These are phyloP conservation scores for Melolontha melolontha DNA, from an alignment of 2,888 invertebrate species.

Conservation along the genomic window DNA sequence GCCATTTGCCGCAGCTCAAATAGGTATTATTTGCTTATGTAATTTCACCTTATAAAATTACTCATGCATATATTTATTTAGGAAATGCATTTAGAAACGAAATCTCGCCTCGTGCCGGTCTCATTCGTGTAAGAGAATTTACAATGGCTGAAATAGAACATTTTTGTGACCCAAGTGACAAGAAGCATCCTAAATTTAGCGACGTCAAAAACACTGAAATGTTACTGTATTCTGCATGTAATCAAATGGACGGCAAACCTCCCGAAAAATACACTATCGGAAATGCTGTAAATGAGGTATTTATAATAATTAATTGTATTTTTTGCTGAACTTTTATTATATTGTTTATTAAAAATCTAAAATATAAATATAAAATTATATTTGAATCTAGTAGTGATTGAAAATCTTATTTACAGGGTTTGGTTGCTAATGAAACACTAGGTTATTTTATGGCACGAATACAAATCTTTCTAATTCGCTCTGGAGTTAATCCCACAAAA, in stretches of 20 bases:
- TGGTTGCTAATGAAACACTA: constrained; percentile 96
- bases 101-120: constrained; percentile 97
- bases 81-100: constrained; percentile 98
- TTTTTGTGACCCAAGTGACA: constrained; percentile 93
- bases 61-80: constrained; percentile 38
- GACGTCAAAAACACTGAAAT: constrained; percentile 80
- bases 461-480: constrained; percentile 85
- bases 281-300: constrained; percentile 82
- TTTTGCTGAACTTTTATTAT: too few species aligned
- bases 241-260: constrained; percentile 97
- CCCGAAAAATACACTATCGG: constrained; percentile 84
- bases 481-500: constrained; percentile 88
- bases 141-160: constrained; percentile 99
- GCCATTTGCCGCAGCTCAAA: constrained; percentile 99
- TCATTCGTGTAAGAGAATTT: constrained; percentile 96
- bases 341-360: too few species aligned
- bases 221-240: constrained; percentile 92
- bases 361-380: neutral
- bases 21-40: constrained; percentile 78
- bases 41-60: neutral
- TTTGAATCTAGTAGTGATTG: neutral
- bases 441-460: constrained; percentile 99
- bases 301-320: constrained; percentile 43
- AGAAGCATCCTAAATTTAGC: constrained; percentile 91
- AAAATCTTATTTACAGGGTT: constrained; percentile 66